These are phyloP conservation scores for Sylvia atricapilla DNA, from an alignment of 2,113 vertebrate genomes.

Conservation along the genomic window DNA sequence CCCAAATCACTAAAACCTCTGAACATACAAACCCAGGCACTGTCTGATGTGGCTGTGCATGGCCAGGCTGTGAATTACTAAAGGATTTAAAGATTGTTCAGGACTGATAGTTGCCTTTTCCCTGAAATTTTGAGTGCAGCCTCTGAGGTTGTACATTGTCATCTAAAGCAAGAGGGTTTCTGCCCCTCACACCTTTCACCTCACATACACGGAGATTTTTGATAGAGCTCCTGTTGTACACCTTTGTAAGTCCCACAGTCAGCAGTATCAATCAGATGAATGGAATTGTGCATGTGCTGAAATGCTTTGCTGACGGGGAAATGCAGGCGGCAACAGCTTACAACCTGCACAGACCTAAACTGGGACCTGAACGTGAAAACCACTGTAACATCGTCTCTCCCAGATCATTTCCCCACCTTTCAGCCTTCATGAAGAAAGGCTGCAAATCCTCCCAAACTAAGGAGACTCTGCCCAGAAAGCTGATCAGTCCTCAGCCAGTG, in stretches of 20 bases:
- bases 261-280: background rate
- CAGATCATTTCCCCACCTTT: background rate
- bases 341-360: background rate
- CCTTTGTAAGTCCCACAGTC: background rate
- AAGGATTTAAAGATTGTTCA: background rate
- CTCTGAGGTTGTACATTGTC: background rate
- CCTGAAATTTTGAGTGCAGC: background rate
- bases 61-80: background rate
- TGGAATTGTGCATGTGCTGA: background rate
- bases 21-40: background rate
- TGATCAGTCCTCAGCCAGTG: background rate
- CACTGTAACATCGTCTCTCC: background rate
- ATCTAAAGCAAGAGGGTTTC: background rate
- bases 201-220: background rate
- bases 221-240: background rate
- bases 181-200: background rate
- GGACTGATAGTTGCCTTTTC: background rate
- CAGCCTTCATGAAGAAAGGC: background rate
- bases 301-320: slow-evolving; percentile 38
- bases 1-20: background rate
- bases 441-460: background rate
- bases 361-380: background rate
- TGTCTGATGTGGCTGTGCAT: background rate
- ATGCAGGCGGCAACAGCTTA: slow-evolving; percentile 9
- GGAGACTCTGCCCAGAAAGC: background rate